These are phyloP conservation scores for Harpalus rufipes DNA, from an alignment of 2,888 invertebrate genomes.

Conservation along the genomic window DNA sequence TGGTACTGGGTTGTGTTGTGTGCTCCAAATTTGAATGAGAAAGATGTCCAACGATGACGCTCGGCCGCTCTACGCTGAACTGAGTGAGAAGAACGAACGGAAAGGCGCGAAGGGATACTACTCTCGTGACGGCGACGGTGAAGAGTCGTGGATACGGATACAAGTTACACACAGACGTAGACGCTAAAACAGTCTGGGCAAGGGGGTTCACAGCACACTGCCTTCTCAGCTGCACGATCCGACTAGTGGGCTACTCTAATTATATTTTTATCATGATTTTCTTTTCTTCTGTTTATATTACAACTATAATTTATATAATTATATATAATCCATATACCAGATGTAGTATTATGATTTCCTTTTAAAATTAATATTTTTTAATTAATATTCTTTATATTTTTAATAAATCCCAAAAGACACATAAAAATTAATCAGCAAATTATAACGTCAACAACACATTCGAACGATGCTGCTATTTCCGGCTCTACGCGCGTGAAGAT, in stretches of 20 bases:
- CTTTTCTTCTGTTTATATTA: constrained; percentile 71
- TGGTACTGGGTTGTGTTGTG: constrained; percentile 2
- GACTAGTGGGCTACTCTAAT: constrained; percentile 69
- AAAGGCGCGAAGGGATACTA: constrained; percentile 15
- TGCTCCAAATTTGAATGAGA: constrained; percentile 32
- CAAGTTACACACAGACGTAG: constrained; percentile 35
- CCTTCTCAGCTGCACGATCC: constrained; percentile 67
- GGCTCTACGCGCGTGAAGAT: constrained; percentile 45
- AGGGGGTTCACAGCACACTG: constrained; percentile 41
- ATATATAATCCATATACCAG: constrained; percentile 76
- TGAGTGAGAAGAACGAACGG: constrained; percentile 28
- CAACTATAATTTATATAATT: constrained; percentile 75
- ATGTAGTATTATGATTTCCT: constrained; percentile 68
- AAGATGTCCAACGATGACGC: constrained; percentile 35
- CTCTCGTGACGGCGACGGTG: background rate
- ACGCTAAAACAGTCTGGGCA: constrained; percentile 46
- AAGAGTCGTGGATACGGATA: constrained; percentile 12
- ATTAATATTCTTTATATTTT: constrained; percentile 70
- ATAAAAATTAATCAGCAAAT: constrained; percentile 72
- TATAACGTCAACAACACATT: constrained; percentile 62
- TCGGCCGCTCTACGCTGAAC: constrained; percentile 28
- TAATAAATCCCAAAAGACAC: constrained; percentile 73
- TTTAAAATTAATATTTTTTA: constrained; percentile 68
- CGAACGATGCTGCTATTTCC: constrained; percentile 62
- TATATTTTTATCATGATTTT: constrained; percentile 60